Evolutionary conservation across 2,113 vertebrate genomes (phyloP).

Genomic region (Girardinichthys multiradiatus): DNA sequence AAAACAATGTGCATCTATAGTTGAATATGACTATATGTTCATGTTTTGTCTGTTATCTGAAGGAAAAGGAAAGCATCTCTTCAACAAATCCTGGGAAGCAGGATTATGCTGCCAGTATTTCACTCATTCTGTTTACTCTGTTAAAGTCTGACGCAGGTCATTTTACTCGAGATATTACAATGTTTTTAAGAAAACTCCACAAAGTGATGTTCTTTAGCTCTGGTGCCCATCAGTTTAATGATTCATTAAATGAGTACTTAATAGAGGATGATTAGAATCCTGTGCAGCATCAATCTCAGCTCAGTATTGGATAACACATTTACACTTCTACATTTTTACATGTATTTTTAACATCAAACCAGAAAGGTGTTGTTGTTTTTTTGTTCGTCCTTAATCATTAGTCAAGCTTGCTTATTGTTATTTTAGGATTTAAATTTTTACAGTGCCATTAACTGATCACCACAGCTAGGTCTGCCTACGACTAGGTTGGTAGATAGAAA

Average conservation of each 20-base stretch:
- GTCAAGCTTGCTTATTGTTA: neutral
- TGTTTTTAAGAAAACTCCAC: slow-evolving; percentile 16
- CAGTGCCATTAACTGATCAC: too few relatives aligned
- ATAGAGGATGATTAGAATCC: slow-evolving; percentile 31
- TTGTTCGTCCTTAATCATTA: neutral
- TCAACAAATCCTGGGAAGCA: neutral
- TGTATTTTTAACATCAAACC: neutral
- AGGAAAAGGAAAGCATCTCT: neutral
- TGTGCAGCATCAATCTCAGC: slow-evolving; percentile 24
- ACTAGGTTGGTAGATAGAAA: neutral
- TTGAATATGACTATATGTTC: neutral
- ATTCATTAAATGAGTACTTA: slow-evolving; percentile 49
- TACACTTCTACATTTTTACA: neutral
- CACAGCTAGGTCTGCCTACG: neutral
- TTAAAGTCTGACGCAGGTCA: neutral
- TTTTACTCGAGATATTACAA: neutral
- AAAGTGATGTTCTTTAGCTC: slow-evolving; percentile 17
- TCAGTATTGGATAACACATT: neutral
- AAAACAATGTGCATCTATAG: too few relatives aligned
- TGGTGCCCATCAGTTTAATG: slow-evolving; percentile 43
- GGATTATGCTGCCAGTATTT: neutral
- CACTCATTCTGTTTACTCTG: neutral
- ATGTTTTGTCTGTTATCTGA: neutral
- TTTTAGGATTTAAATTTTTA: neutral
- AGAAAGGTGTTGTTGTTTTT: neutral